Evolutionary conservation across 1,140 invertebrate genomes (phyloP).

Genomic region (Drosophila melanogaster): DNA sequence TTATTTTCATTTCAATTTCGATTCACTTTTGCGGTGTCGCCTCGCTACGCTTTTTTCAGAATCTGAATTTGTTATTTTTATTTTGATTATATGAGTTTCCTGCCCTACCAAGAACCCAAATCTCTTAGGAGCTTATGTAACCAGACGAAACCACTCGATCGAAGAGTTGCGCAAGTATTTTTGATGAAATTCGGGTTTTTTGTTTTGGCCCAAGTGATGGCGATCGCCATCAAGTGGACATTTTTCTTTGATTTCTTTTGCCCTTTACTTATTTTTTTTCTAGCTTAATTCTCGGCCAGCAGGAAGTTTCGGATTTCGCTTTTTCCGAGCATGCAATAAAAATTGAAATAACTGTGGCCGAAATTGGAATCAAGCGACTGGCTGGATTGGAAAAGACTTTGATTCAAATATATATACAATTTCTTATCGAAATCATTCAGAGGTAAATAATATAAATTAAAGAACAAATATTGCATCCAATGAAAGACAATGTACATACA

Average conservation of each 20-base stretch:
- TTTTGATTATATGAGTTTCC: constrained; percentile 59
- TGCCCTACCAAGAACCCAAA: constrained; percentile 57
- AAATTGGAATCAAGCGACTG: constrained; percentile 2
- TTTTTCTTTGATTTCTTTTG: constrained; percentile 61
- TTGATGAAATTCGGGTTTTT: constrained; percentile 49
- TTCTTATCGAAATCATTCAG: not conserved
- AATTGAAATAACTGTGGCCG: constrained; percentile 8
- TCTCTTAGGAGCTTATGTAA: constrained; percentile 57
- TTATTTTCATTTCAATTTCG: constrained; percentile 54
- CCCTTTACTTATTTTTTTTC: constrained; percentile 60
- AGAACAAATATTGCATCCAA: too few species aligned
- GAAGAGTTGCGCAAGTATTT: constrained; percentile 68
- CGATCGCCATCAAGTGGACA: constrained; percentile 61
- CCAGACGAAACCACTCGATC: constrained; percentile 40
- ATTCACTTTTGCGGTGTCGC: constrained; percentile 5
- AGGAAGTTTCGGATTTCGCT: constrained; percentile 72
- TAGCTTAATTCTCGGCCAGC: constrained; percentile 43
- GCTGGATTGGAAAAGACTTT: not conserved
- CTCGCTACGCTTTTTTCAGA: constrained; percentile 11
- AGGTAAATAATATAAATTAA: not conserved
- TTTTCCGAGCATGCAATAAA: constrained; percentile 51
- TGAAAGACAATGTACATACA: too few species aligned
- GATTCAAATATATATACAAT: not conserved
- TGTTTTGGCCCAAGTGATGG: constrained; percentile 10
- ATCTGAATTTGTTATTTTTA: constrained; percentile 32